A percentile compares a stretch with the other conserved stretches of the same genome.
These are phyloP conservation scores for Pleuronectes platessa DNA, from an alignment of 2,113 vertebrate species.

Conservation along the genomic window DNA sequence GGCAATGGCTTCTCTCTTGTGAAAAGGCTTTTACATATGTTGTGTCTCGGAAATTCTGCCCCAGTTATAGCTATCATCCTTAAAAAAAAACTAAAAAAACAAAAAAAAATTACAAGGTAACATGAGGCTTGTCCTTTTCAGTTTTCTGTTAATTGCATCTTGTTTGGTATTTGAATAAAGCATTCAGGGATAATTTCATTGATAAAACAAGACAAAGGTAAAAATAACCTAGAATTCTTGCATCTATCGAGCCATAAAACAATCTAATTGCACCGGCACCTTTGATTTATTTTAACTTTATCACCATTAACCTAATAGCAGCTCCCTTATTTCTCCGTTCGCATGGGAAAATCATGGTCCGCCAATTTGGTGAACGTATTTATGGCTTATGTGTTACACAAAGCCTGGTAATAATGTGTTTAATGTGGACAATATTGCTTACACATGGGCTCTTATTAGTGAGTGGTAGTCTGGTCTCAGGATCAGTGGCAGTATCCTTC, in stretches of 20 bases:
- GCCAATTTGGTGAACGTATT: constrained; percentile 43
- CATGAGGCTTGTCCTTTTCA: constrained; percentile 66
- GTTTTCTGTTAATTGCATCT: constrained; percentile 55
- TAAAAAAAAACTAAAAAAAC: constrained; percentile 53
- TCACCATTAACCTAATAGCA: constrained; percentile 31
- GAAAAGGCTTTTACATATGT: constrained; percentile 84
- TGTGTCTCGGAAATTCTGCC: constrained; percentile 75
- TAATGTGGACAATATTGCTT: constrained; percentile 87
- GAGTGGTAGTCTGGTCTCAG: constrained; percentile 87
- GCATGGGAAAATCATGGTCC: constrained; percentile 6
- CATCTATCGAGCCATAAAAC: constrained; percentile 9
- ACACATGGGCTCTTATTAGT: constrained; percentile 91
- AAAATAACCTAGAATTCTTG: constrained; percentile 14
- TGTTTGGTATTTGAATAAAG: constrained; percentile 51
- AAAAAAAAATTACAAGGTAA: constrained; percentile 35
- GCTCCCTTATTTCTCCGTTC: constrained; percentile 34
- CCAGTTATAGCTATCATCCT: constrained; percentile 80
- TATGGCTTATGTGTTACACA: constrained; percentile 71
- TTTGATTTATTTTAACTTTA: constrained; percentile 33
- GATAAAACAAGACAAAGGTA: constrained; percentile 15
- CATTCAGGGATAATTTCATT: constrained; percentile 30
- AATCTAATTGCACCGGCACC: neutral
- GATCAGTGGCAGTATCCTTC: constrained; percentile 83
- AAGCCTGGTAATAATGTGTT: constrained; percentile 79
- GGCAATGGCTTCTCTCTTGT: constrained; percentile 81